Conservation (phyloP, 2,797 vertebrate genomes). For the Cygnus olor region DNA sequence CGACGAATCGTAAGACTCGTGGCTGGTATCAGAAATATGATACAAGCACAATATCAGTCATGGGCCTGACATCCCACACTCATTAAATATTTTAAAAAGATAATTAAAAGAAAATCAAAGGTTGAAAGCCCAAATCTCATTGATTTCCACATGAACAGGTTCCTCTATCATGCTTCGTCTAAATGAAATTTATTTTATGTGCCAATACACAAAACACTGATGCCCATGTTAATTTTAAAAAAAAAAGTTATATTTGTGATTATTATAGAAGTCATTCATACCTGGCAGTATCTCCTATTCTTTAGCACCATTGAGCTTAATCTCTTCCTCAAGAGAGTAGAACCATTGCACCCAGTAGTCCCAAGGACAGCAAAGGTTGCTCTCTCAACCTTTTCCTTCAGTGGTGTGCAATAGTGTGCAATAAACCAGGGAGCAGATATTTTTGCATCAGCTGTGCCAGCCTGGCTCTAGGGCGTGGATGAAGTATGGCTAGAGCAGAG, state of each 20-base stretch:
- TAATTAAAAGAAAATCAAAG: background rate
- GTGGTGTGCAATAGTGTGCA: fast-evolving
- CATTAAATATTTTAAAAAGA: background rate
- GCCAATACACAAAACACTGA: background rate
- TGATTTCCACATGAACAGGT: background rate
- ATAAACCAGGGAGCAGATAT: background rate
- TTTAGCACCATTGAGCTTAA: background rate
- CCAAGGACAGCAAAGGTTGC: background rate
- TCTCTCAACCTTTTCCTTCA: background rate
- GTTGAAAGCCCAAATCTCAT: background rate
- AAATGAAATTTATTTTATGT: background rate
- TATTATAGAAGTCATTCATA: background rate
- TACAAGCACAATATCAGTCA: background rate
- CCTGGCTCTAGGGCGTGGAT: fast-evolving
- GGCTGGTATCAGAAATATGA: background rate
- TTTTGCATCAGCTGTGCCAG: background rate
- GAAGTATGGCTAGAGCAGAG: background rate
- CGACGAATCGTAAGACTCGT: background rate
- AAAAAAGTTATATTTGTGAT: no score
- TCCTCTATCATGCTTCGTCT: background rate
- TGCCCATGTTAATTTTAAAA: no score
- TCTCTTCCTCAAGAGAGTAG: background rate
- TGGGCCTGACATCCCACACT: background rate
- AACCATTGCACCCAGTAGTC: background rate
- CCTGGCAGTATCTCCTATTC: background rate